Percentiles rank a stretch among this genome's conserved stretches.
phyloP scores from a whole-genome alignment of 1,140 invertebrate species.

The Temnothorax nylanderi region DNA sequence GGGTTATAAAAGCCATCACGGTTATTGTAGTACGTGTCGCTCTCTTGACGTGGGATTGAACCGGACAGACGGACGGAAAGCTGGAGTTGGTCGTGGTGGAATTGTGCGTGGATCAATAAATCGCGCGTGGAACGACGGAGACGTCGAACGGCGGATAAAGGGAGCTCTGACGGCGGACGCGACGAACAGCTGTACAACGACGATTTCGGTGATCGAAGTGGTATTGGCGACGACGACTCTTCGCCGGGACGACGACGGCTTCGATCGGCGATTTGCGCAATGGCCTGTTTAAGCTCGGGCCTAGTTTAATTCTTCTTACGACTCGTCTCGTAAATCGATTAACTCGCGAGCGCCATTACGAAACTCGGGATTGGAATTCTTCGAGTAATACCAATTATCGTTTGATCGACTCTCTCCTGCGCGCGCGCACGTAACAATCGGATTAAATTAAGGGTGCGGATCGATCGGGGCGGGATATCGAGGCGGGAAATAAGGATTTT shows the following conservation, averaged over 20 bases:
- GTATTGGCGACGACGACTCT: background rate
- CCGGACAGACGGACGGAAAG: slow-evolving; percentile 50
- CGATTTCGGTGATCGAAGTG: slow-evolving; percentile 43
- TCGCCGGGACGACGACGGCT: background rate
- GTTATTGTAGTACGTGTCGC: slow-evolving; percentile 10
- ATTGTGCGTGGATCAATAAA: slow-evolving; percentile 85
- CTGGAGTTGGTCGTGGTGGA: slow-evolving; percentile 62
- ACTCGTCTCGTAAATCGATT: slow-evolving; percentile 54
- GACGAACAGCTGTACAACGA: background rate
- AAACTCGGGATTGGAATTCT: slow-evolving; percentile 56
- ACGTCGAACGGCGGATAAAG: slow-evolving; percentile 79
- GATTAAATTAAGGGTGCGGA: slow-evolving; percentile 48
- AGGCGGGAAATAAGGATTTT: slow-evolving; percentile 34
- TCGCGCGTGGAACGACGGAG: slow-evolving; percentile 81
- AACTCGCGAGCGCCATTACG: slow-evolving; percentile 46
- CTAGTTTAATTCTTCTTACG: slow-evolving; percentile 53
- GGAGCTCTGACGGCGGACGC: slow-evolving; percentile 69
- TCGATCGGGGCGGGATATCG: slow-evolving; percentile 28
- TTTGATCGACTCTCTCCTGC: slow-evolving; percentile 11
- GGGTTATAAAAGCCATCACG: slow-evolving; percentile 21
- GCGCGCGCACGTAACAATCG: slow-evolving; percentile 45
- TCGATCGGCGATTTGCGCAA: slow-evolving; percentile 44
- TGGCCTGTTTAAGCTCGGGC: slow-evolving; percentile 44
- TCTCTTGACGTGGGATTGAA: background rate
- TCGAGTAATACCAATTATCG: slow-evolving; percentile 56